These are phyloP conservation scores for Cygnus buccinator DNA, from an alignment of 2,113 vertebrate species.

Conservation along the genomic window DNA sequence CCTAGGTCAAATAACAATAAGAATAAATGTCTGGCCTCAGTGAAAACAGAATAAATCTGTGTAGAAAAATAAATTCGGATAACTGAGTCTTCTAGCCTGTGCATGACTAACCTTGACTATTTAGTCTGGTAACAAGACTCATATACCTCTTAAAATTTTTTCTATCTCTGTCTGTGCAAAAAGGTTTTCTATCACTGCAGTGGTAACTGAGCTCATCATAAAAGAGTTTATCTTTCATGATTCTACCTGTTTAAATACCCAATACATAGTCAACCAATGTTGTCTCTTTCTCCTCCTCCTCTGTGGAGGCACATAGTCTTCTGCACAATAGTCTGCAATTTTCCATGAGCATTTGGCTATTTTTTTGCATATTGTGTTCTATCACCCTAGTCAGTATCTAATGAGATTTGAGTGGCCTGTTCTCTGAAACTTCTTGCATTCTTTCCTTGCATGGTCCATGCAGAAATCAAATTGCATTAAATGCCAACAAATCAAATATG, in stretches of 20 bases:
- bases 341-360: not conserved
- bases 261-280: not conserved
- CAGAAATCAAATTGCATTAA: not conserved
- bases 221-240: not conserved
- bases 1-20: not conserved
- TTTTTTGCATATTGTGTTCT: not conserved
- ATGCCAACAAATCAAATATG: not conserved
- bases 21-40: not conserved
- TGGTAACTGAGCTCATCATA: not conserved
- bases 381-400: not conserved
- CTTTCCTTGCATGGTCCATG: not conserved
- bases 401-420: not conserved
- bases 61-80: not conserved
- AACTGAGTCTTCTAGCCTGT: not conserved
- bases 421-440: not conserved
- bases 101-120: not conserved
- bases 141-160: not conserved
- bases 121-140: not conserved
- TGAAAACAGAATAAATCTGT: not conserved
- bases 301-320: rapidly evolving
- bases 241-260: not conserved
- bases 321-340: not conserved
- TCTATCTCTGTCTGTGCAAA: not conserved
- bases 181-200: not conserved
- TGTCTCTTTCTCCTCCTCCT: not conserved